Percentiles rank a stretch among this genome's conserved stretches.
Evolutionary conservation across 2,113 vertebrate species (phyloP).

Genomic region (Hoplias malabaricus): DNA sequence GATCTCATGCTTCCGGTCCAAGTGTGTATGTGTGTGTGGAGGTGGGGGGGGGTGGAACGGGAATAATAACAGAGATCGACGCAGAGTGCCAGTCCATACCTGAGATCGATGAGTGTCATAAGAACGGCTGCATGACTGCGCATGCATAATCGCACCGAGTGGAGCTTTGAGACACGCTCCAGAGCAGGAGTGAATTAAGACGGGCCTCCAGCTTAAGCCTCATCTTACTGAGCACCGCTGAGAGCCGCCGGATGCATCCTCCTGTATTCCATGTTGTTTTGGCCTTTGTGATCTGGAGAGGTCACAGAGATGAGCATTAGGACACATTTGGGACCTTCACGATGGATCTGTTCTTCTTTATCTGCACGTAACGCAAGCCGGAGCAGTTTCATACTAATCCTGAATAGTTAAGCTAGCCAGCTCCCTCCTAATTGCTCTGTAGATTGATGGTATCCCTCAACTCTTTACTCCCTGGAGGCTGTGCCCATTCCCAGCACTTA

Average conservation of each 20-base stretch:
- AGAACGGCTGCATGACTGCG: slow-evolving; percentile 42
- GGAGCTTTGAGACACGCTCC: slow-evolving; percentile 24
- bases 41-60: slow-evolving; percentile 38
- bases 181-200: slow-evolving; percentile 16
- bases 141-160: slow-evolving; percentile 42
- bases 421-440: too few species aligned
- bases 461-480: too few species aligned
- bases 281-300: not conserved
- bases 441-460: too few species aligned
- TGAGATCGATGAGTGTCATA: slow-evolving; percentile 58
- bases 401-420: too few species aligned
- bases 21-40: slow-evolving; percentile 38
- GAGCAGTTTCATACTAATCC: too few species aligned
- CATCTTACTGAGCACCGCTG: not conserved
- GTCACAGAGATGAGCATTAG: not conserved
- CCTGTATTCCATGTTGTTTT: not conserved
- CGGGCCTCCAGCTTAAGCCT: slow-evolving; percentile 8
- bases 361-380: too few species aligned
- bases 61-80: slow-evolving; percentile 63
- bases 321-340: not conserved
- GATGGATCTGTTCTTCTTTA: not conserved
- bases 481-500: too few species aligned
- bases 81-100: slow-evolving; percentile 36
- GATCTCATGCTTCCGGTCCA: slow-evolving; percentile 51
- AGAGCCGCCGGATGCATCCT: not conserved